A percentile compares a stretch with the other conserved stretches of the same genome.
Evolutionary conservation across 1,140 invertebrate species (phyloP).

Genomic region (Pachyrhynchus sulphureomaculatus): DNA sequence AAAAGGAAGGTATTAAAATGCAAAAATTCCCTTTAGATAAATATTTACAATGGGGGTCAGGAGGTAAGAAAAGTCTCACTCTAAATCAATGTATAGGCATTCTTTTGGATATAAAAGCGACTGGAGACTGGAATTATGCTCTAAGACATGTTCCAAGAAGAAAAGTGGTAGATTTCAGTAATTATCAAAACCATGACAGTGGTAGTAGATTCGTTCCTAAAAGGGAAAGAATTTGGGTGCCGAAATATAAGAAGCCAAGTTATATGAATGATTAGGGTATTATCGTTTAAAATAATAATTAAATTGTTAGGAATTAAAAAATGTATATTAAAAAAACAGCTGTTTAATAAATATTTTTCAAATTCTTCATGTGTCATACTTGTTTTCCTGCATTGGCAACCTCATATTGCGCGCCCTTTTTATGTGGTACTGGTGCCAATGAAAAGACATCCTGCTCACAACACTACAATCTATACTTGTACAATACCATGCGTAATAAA

Average conservation of each 20-base stretch:
- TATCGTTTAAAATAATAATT: too few species aligned
- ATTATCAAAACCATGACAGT: not conserved
- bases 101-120: conserved; percentile 67
- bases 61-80: conserved; percentile 76
- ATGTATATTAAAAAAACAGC: too few species aligned
- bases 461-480: too few species aligned
- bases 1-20: conserved; percentile 74
- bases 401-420: too few species aligned
- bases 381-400: too few species aligned
- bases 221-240: not conserved
- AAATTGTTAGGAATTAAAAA: too few species aligned
- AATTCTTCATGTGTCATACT: too few species aligned
- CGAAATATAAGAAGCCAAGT: not conserved
- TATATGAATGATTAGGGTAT: not conserved
- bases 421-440: too few species aligned
- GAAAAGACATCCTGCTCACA: too few species aligned
- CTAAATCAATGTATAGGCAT: conserved; percentile 78
- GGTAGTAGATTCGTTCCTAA: not conserved
- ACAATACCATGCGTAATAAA: too few species aligned
- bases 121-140: conserved; percentile 68
- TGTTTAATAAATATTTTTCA: too few species aligned
- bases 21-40: conserved; percentile 77
- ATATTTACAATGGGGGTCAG: conserved; percentile 71
- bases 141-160: conserved; percentile 69
- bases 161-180: conserved; percentile 57